Base-by-base conservation (phyloP, 2,113 vertebrate species). In the Stigmatopora nigra region DNA sequence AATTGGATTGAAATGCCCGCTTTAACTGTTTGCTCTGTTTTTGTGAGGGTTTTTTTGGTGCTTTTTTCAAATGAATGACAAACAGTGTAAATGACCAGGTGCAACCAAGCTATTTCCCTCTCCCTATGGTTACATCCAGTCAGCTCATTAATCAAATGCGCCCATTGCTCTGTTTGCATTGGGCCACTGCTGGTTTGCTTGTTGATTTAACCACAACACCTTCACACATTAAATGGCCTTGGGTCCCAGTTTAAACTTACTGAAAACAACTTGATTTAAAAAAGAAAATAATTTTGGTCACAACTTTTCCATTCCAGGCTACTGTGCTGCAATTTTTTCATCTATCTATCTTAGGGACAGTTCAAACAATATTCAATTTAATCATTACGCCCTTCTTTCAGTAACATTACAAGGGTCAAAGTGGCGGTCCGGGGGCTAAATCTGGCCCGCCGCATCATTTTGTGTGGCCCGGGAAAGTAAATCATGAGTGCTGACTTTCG, bases 91-190 rank as follows among this genome's bases (percentile, higher is more conserved):
- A 82, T 14, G 56, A 77, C 76, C 80, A 83, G 82, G 79, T 83
- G 80, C n/a, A 73, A 64, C 76, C 79, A 73, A 83, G 71, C 78
- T 78, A 71, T 73, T 78, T 69, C 71, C 75, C 59, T 14, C 38
- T 38, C 70, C 75, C 55, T 5, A 63, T 53, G 79, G 79, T 80
- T 80, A 80, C 84, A 82, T 83, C 81, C 84, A 60, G 73, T 76
- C 85, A 84, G 82, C 72, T 84, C 84, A 87, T 88, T 87, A 84
- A 86, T 89, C 87, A 88, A 78, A 83, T 72, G 73, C 81, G 74
- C 62, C 75, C 49, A 68, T 78, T 53, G 76, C 68, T 72, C 64
- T 85, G 85, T 89, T 87, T 88, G 81, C 84, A 78, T 74, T 73
- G 7, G 72, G 76, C 76, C 78, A 75, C 82, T 83, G 76, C 84